These are phyloP conservation scores for Drosophila auraria DNA, from an alignment of 1,140 invertebrate genomes.

Conservation along the genomic window DNA sequence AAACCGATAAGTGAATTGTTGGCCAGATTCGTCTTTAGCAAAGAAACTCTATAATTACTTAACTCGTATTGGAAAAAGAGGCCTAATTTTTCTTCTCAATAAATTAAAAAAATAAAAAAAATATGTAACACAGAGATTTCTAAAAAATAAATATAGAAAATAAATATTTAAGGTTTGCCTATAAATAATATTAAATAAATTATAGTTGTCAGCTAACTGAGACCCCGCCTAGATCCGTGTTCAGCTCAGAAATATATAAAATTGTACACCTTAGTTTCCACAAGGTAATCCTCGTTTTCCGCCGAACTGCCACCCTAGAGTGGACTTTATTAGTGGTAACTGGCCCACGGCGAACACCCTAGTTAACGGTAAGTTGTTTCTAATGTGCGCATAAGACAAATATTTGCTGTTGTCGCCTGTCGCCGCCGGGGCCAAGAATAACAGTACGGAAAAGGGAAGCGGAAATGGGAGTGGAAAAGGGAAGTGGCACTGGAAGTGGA, in stretches of 20 bases:
- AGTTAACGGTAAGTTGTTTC: conserved; percentile 52
- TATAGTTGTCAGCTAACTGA: too few relatives aligned
- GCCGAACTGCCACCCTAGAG: neutral
- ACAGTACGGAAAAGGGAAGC: conserved; percentile 6
- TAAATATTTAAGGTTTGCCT: too few relatives aligned
- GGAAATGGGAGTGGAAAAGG: conserved; percentile 37
- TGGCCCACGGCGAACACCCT: conserved; percentile 25
- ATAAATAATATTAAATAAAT: too few relatives aligned
- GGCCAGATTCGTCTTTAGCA: too few relatives aligned
- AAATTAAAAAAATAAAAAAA: too few relatives aligned
- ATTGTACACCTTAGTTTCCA: neutral
- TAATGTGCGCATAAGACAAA: conserved; percentile 53
- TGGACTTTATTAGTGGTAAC: conserved; percentile 20
- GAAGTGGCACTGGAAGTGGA: conserved; percentile 46
- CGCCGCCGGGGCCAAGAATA: conserved; percentile 20
- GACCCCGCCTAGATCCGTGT: too few relatives aligned
- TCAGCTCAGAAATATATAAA: neutral
- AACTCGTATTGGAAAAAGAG: too few relatives aligned
- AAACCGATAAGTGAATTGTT: too few relatives aligned
- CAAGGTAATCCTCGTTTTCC: neutral
- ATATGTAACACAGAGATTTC: too few relatives aligned
- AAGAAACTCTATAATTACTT: too few relatives aligned
- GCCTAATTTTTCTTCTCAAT: too few relatives aligned
- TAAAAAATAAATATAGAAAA: too few relatives aligned
- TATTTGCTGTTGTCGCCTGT: conserved; percentile 57